These are phyloP conservation scores for Macrotis lagotis DNA, from an alignment of 2,113 vertebrate genomes.

Conservation along the genomic window DNA sequence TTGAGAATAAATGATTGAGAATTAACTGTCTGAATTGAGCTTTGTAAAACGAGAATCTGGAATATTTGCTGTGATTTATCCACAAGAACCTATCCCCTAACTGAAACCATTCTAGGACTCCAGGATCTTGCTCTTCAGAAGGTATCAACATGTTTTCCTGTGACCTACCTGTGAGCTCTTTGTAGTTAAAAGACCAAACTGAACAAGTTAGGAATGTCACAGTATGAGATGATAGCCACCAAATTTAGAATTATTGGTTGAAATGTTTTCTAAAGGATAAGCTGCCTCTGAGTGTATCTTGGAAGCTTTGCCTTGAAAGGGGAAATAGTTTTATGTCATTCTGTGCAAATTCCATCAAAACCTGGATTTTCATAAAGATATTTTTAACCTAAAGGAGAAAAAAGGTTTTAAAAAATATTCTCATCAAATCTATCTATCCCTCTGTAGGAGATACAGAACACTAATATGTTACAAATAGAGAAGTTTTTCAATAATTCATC, in stretches of 20 bases:
- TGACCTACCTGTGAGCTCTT: not conserved
- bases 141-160: not conserved
- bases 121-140: not conserved
- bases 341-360: not conserved
- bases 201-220: not conserved
- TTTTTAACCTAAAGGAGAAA: conserved; percentile 7
- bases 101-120: not conserved
- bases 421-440: not conserved
- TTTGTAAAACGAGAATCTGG: accelerated
- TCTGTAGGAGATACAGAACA: not conserved
- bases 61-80: not conserved
- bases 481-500: not conserved
- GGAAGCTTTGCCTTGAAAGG: not conserved
- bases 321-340: not conserved
- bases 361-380: not conserved
- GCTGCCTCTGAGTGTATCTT: not conserved
- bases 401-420: not conserved
- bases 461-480: conserved; percentile 12
- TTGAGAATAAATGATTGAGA: not conserved
- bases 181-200: not conserved
- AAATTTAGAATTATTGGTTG: not conserved
- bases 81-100: not conserved
- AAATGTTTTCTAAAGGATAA: not conserved
- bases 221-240: not conserved
- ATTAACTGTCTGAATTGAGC: accelerated